Conservation (phyloP, 2,888 invertebrate genomes). For the Metallyticus violacea region DNA sequence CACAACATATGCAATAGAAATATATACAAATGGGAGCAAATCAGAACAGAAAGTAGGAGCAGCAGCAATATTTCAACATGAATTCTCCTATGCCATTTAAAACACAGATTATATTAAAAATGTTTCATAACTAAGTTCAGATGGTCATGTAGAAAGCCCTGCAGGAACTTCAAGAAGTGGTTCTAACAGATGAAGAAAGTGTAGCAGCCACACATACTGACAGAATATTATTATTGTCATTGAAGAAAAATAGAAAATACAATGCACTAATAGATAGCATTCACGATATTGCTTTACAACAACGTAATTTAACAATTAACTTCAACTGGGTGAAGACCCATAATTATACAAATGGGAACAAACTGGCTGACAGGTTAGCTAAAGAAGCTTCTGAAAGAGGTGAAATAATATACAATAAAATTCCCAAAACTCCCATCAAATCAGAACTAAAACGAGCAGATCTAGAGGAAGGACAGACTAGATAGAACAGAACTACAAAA, state of each 20-base stretch:
- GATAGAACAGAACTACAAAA: not conserved
- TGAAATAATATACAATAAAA: not conserved
- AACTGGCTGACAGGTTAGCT: not conserved
- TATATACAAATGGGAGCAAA: no score
- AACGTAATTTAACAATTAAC: not conserved
- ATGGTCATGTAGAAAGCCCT: not conserved
- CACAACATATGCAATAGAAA: no score
- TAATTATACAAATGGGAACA: not conserved
- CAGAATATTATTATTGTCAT: not conserved
- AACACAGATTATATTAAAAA: not conserved
- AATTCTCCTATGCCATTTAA: not conserved
- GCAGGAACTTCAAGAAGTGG: not conserved
- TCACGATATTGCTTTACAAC: not conserved
- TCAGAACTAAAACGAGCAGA: not conserved
- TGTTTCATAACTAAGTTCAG: not conserved
- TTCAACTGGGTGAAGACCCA: not conserved
- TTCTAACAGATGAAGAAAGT: not conserved
- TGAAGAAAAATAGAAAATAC: not conserved
- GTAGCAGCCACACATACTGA: no score
- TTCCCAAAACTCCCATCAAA: not conserved
- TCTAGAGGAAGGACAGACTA: not conserved
- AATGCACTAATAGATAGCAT: not conserved
- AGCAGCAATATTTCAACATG: no score
- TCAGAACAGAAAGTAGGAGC: no score
- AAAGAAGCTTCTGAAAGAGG: not conserved